Conservation (phyloP, 2,797 vertebrate genomes). For the Falco rusticolus region DNA sequence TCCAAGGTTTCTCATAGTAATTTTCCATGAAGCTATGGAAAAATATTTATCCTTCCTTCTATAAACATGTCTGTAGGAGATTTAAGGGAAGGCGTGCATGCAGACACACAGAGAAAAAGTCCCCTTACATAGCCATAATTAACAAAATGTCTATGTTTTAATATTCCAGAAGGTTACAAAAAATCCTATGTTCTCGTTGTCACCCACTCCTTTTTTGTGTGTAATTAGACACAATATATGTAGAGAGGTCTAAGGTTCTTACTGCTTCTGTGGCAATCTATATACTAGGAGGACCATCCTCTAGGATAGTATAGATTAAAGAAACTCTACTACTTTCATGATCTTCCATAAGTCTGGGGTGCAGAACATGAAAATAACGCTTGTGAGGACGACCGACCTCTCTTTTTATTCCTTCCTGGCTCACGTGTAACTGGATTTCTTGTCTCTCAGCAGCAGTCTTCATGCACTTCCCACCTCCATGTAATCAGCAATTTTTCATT, state of each 20-base stretch:
- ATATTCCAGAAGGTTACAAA: conserved; percentile 2
- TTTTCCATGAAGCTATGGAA: conserved; percentile 71
- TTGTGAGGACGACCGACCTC: not conserved
- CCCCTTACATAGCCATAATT: conserved; percentile 41
- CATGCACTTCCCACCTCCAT: not conserved
- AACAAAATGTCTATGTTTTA: conserved; percentile 38
- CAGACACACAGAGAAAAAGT: conserved; percentile 29
- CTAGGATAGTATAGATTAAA: not conserved
- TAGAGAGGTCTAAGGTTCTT: not conserved
- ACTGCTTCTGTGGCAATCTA: not conserved
- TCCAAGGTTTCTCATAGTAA: conserved; percentile 58
- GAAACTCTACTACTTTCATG: not conserved
- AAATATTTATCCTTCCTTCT: conserved; percentile 72
- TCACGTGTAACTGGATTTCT: not conserved
- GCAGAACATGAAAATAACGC: not conserved
- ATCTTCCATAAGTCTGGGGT: not conserved
- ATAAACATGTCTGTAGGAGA: conserved; percentile 65
- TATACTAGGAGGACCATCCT: not conserved
- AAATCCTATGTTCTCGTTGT: not conserved
- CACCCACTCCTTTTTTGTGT: not conserved
- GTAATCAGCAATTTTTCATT: not conserved
- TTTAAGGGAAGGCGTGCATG: conserved; percentile 29
- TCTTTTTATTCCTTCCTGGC: not conserved
- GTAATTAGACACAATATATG: not conserved
- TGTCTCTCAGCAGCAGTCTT: not conserved